Evolutionary conservation across 2,888 invertebrate genomes (phyloP), one percentile per base, ranked within the genome.

Genomic region (Chaetogeoica ovagalla): DNA sequence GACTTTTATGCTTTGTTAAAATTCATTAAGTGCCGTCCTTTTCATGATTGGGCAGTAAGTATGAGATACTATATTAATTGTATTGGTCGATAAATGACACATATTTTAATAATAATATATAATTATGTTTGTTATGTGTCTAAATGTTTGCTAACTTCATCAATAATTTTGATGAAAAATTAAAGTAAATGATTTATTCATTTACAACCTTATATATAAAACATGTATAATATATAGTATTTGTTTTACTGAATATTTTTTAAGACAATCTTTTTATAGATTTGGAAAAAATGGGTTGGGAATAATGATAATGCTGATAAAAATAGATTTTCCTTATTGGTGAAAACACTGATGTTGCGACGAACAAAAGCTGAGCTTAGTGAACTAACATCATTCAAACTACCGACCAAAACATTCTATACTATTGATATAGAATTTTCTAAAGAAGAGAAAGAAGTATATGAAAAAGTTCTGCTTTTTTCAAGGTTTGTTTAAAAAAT

Each of bases 201-300:
- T 43, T 43, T 48, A 48, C 48, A 13, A 48, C 13, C 13, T 48
- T 48, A 48, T 15, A 1, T 15, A 15, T 48, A 48, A 48, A 48
- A 11, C 48, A 43, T 43, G 8, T 48, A 48, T 48, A 15, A 13
- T 48, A 48, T 13, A 11, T 48, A 13, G 11, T 48, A 48, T 48
- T 48, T 48, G 48, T 48, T 48, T 48, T 11, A 48, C 48, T 48
- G 15, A 48, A 15, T 3, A 15, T 11, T 48, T 13, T 13, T 48
- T 48, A 3, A 43, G 11, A 48, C 8, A 48, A 11, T 48, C 8
- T 11, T 48, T 48, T 48, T 83, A 3, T 84, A 91, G 88, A 91
- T 95, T 83, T 98, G 96, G 96, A 96, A 95, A 86, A 91, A 92
- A 82, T 97, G 96, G 93, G 94, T 98, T 74, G 94, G 94, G 84